These are phyloP conservation scores for Heliopora coerulea DNA, from an alignment of 92 coral and sea anemone species.

Conservation along the genomic window DNA sequence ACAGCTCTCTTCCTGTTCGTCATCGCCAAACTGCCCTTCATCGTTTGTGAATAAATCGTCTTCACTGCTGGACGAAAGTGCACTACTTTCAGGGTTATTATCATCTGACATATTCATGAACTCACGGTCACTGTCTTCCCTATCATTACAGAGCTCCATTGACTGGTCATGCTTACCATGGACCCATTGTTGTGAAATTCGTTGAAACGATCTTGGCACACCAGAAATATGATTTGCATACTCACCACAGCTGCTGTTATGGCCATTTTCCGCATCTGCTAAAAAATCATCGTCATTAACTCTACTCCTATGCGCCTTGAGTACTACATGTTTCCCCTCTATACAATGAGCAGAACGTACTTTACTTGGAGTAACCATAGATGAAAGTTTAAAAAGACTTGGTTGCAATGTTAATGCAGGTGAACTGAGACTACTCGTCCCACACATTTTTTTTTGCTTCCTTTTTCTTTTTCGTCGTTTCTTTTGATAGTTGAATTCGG, in stretches of 20 bases:
- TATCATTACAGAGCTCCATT: conserved; percentile 52
- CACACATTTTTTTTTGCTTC: conserved; percentile 67
- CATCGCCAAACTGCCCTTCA: conserved; percentile 94
- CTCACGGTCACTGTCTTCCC: conserved; percentile 72
- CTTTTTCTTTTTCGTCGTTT: conserved; percentile 78
- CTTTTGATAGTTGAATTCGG: conserved; percentile 62
- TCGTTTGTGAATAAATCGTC: conserved; percentile 86
- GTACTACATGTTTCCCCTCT: conserved; percentile 45
- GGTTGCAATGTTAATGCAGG: conserved; percentile 30
- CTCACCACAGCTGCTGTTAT: conserved; percentile 61
- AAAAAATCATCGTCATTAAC: conserved; percentile 57
- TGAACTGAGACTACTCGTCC: background rate
- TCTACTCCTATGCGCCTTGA: conserved; percentile 50
- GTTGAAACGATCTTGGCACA: conserved; percentile 21
- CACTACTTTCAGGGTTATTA: conserved; percentile 28
- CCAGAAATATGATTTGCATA: conserved; percentile 21
- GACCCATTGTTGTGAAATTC: background rate
- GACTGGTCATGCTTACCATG: background rate
- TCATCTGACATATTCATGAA: conserved; percentile 11
- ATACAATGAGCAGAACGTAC: conserved; percentile 42
- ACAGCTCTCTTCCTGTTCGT: conserved; percentile 90
- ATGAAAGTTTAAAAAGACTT: conserved; percentile 46
- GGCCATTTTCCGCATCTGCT: conserved; percentile 62
- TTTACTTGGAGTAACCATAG: conserved; percentile 32
- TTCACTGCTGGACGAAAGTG: conserved; percentile 37